These are phyloP conservation scores for Lamellibrachia satsuma DNA, from an alignment of 2,888 invertebrate species.

Conservation along the genomic window DNA sequence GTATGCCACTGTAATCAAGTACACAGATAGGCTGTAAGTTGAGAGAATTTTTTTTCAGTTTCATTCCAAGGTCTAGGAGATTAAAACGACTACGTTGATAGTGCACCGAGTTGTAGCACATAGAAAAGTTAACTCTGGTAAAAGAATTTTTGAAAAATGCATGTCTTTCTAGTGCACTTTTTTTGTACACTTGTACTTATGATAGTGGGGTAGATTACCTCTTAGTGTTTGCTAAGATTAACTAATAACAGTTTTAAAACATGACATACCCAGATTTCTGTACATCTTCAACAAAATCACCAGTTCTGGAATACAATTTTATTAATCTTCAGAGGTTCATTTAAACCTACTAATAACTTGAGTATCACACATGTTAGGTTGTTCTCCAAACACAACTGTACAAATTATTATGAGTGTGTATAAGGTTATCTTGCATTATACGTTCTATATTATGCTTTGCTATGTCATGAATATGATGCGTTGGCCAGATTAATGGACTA, in stretches of 20 bases:
- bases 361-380: background rate
- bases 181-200: too few relatives aligned
- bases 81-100: too few relatives aligned
- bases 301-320: background rate
- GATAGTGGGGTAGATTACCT: background rate
- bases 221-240: background rate
- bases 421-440: background rate
- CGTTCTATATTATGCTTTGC: background rate
- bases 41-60: too few relatives aligned
- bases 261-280: background rate
- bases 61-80: too few relatives aligned
- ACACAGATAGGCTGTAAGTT: too few relatives aligned
- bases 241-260: background rate
- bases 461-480: background rate
- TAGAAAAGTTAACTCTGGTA: too few relatives aligned
- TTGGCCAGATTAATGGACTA: background rate
- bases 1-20: too few relatives aligned
- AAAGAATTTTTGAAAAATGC: too few relatives aligned
- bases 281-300: background rate
- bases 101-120: too few relatives aligned
- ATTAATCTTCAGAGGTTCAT: background rate
- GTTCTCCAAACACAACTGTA: background rate
- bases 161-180: too few relatives aligned
- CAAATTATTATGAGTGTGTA: background rate
- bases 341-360: background rate